Evolutionary conservation across 2,888 invertebrate species (phyloP).

Genomic region (Hydraecia micacea): DNA sequence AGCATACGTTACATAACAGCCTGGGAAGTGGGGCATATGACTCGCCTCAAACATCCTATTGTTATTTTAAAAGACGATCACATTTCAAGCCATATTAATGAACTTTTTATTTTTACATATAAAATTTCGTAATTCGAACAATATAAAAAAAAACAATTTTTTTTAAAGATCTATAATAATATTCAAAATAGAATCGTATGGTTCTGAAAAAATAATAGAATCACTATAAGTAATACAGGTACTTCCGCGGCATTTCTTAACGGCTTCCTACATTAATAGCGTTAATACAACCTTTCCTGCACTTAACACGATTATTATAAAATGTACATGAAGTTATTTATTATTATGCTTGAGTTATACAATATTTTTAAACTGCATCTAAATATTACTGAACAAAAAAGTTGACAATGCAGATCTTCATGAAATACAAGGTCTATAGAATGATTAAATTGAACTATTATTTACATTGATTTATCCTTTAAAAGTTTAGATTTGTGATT

Average conservation of each 20-base stretch:
- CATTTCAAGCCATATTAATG: slow-evolving; percentile 18
- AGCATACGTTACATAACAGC: slow-evolving; percentile 53
- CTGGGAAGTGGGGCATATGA: slow-evolving; percentile 14
- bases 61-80: slow-evolving; percentile 24
- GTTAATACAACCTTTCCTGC: slow-evolving; percentile 22
- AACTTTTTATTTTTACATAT: slow-evolving; percentile 19
- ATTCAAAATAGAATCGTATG: slow-evolving; percentile 9
- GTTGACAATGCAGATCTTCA: slow-evolving; percentile 47
- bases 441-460: slow-evolving; percentile 55
- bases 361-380: slow-evolving; percentile 43
- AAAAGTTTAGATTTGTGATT: slow-evolving; percentile 36
- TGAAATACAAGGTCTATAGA: slow-evolving; percentile 48
- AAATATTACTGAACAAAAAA: slow-evolving; percentile 45
- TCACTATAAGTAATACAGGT: slow-evolving; percentile 4
- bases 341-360: slow-evolving; percentile 53
- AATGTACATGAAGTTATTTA: slow-evolving; percentile 24
- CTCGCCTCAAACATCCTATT: slow-evolving; percentile 3
- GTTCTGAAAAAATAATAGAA: slow-evolving; percentile 7
- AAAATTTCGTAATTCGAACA: not conserved
- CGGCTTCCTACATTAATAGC: slow-evolving; percentile 14
- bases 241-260: slow-evolving; percentile 7
- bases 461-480: slow-evolving; percentile 50
- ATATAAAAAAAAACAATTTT: not conserved
- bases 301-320: slow-evolving; percentile 21
- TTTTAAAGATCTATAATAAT: slow-evolving; percentile 1